Percentiles rank a stretch among this genome's conserved stretches.
phyloP scores from a whole-genome alignment of 2,888 invertebrate species.

The Calameuta filiformis region DNA sequence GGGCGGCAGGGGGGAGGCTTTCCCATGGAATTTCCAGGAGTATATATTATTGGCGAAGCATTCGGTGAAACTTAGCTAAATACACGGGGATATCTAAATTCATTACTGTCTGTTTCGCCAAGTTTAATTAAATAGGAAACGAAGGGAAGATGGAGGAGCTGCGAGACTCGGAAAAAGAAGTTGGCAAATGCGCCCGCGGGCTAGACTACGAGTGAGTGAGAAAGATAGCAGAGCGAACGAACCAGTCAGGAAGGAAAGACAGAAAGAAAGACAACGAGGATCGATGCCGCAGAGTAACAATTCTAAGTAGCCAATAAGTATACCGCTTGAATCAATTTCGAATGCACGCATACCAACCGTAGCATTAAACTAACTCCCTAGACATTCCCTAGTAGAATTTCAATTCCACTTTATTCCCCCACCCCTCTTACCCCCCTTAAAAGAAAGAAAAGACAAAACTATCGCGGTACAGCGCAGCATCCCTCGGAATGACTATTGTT shows the following conservation, averaged over 20 bases:
- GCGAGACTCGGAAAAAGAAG: conserved; percentile 1
- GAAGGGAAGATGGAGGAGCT: conserved; percentile 4
- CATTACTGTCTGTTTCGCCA: conserved; percentile 50
- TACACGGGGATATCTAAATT: conserved; percentile 50
- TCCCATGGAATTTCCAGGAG: background rate
- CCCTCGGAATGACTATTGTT: background rate
- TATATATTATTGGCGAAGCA: background rate
- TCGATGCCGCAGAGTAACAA: conserved; percentile 12
- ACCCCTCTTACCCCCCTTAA: background rate
- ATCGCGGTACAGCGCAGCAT: background rate
- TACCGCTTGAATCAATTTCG: conserved; percentile 1
- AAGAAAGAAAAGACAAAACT: background rate
- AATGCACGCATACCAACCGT: background rate
- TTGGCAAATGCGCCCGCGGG: background rate
- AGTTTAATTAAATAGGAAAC: conserved; percentile 58
- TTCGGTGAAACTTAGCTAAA: conserved; percentile 25
- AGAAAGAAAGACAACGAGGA: conserved; percentile 11
- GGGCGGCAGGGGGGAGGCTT: background rate
- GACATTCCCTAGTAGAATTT: background rate
- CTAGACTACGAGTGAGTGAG: conserved; percentile 9
- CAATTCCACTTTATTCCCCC: background rate
- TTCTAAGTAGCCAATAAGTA: conserved; percentile 7
- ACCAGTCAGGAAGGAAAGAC: background rate
- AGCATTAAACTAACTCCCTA: background rate
- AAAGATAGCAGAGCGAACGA: background rate